Conservation (phyloP, 2,888 invertebrate genomes). For the Cabera pusaria region DNA sequence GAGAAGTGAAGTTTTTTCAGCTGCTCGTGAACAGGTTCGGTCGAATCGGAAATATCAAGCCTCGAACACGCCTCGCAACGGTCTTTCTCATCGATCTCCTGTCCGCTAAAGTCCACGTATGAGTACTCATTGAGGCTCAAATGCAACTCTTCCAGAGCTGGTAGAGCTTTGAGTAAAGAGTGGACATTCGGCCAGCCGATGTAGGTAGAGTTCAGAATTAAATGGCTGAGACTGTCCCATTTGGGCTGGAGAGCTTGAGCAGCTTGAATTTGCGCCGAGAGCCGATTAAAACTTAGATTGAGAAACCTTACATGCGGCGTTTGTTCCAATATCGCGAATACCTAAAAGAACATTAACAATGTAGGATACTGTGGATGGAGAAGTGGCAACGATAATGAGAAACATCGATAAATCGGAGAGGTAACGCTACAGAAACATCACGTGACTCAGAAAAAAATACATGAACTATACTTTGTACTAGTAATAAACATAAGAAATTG, state of each 20-base stretch:
- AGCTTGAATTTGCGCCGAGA: slow-evolving; percentile 87
- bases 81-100: slow-evolving; percentile 61
- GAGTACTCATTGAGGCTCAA: slow-evolving; percentile 95
- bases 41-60: slow-evolving; percentile 55
- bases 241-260: slow-evolving; percentile 72
- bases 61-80: slow-evolving; percentile 70
- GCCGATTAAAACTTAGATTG: slow-evolving; percentile 95
- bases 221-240: slow-evolving; percentile 87
- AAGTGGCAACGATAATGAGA: no score
- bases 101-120: slow-evolving; percentile 86
- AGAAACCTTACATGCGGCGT: slow-evolving; percentile 95
- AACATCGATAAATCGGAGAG: slow-evolving; percentile 10
- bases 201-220: slow-evolving; percentile 94
- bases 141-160: slow-evolving; percentile 94
- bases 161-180: slow-evolving; percentile 88
- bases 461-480: no score
- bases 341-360: slow-evolving; percentile 65
- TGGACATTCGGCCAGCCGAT: slow-evolving; percentile 93
- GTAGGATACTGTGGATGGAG: no score
- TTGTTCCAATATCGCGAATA: slow-evolving; percentile 93
- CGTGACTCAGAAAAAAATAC: slow-evolving; percentile 40
- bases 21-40: slow-evolving; percentile 83
- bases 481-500: no score
- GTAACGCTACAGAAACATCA: slow-evolving; percentile 31
- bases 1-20: slow-evolving; percentile 93